phyloP scores from a whole-genome alignment of 30 jellyfish, hydroid and myxozoan species.

The Turritopsis dohrnii region DNA sequence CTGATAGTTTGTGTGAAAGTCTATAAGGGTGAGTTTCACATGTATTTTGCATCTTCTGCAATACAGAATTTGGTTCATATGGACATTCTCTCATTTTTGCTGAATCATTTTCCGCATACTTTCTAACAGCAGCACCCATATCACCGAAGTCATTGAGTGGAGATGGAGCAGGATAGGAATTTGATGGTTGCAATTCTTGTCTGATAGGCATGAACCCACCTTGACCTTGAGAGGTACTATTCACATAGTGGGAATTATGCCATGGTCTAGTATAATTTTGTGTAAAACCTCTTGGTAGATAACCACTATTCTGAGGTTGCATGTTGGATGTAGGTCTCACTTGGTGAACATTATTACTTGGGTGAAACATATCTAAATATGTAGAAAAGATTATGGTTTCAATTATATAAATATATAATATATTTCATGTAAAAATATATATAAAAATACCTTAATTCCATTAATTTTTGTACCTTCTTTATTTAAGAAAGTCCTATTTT shows the following conservation, averaged over 20 bases:
- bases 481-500: too few relatives aligned
- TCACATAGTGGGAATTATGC: neutral
- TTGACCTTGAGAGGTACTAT: neutral
- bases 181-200: neutral
- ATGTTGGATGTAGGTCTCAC: neutral
- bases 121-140: conserved; percentile 36
- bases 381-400: too few relatives aligned
- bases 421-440: too few relatives aligned
- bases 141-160: conserved; percentile 29
- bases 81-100: neutral
- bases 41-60: neutral
- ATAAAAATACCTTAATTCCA: too few relatives aligned
- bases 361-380: neutral
- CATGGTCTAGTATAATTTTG: neutral
- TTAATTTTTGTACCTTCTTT: too few relatives aligned
- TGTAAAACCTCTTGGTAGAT: neutral
- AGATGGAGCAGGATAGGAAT: neutral
- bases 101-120: conserved; percentile 10
- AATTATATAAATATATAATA: too few relatives aligned
- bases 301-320: neutral
- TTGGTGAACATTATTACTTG: neutral
- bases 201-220: neutral
- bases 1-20: conserved; percentile 1
- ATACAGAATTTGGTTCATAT: conserved; percentile 1
- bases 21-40: conserved; percentile 14